Base-by-base conservation (phyloP, 1,140 invertebrate genomes). In the Zaprionus inermis region DNA sequence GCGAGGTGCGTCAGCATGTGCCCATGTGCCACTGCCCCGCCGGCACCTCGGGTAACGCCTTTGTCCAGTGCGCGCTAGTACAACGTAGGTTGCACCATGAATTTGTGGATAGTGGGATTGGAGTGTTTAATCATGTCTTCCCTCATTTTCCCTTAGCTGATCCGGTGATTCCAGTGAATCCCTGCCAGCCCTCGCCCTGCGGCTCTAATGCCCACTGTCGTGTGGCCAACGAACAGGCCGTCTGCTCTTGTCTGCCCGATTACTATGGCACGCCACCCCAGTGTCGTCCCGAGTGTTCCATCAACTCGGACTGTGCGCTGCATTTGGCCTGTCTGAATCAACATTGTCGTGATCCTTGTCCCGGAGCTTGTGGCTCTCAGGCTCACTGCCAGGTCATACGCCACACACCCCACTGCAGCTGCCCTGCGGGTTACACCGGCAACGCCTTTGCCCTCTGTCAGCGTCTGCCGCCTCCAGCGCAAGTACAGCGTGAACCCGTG, bases 381-480 rank as follows among this genome's bases (percentile, higher is more conserved):
- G 94, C 97, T 4, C 92, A 95, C 36, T 98, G 97, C 89, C 94
- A 95, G 92, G 96, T 97, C 2, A 94, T 97, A n/a, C 96, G 95
- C 76, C 97, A 97, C 82, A 96, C 94, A 85, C 96, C 97, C 20
- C 95, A 97, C 56, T 97, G 97, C 89, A 96, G 94, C 84, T 97
- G 97, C 91, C 93, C 94, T 4, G 92, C 93, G 11, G 96, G 95
- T 10, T 97, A 94, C 91, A 96, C 96, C 11, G 97, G 97, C 68
- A 95, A 97, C 94, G 96, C 97, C 12, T 97, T 97, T 90, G 94
- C 94, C 16, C 38, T 90, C 9, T 92, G 91, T 12, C 88, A 92
- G 41, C 72, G 69, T 10, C 30, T 91, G 5, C 86, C 90, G 1
- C 71, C 81, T 7, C 78, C 79, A 7, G 90, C 93, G 6, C 57